Evolutionary conservation across 53 echinoderm and acorn worm species (phyloP).

Genomic region (Zoroaster sp.): DNA sequence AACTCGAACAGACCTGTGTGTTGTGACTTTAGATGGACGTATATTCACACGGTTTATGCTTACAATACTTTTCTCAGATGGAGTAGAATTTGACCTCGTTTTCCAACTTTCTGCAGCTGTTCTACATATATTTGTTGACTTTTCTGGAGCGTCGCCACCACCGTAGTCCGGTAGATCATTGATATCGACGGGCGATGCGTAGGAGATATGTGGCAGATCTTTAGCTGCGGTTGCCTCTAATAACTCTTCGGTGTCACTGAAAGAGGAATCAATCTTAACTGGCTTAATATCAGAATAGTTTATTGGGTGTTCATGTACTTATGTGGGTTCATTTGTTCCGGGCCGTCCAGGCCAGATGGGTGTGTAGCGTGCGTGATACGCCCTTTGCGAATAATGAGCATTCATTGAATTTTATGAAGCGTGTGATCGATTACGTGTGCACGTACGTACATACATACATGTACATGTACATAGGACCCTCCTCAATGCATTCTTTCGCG

Average conservation of each 20-base stretch:
- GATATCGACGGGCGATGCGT: background rate
- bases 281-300: too few species aligned
- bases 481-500: too few species aligned
- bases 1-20: constrained; percentile 19
- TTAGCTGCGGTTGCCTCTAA: constrained; percentile 15
- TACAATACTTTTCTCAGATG: constrained; percentile 9
- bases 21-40: background rate
- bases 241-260: constrained; percentile 26
- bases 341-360: too few species aligned
- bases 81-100: background rate
- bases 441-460: too few species aligned
- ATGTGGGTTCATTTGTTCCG: too few species aligned
- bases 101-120: background rate
- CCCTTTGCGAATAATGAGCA: too few species aligned
- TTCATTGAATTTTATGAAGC: too few species aligned
- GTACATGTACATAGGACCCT: too few species aligned
- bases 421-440: too few species aligned
- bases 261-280: too few species aligned
- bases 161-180: background rate
- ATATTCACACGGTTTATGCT: constrained; percentile 25
- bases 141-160: background rate
- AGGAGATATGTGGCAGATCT: background rate
- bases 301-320: too few species aligned
- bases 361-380: too few species aligned
- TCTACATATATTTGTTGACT: background rate